Evolutionary conservation across 2,113 vertebrate genomes (phyloP), one percentile per base, ranked within the genome.

Genomic region (Cnemophilus loriae): DNA sequence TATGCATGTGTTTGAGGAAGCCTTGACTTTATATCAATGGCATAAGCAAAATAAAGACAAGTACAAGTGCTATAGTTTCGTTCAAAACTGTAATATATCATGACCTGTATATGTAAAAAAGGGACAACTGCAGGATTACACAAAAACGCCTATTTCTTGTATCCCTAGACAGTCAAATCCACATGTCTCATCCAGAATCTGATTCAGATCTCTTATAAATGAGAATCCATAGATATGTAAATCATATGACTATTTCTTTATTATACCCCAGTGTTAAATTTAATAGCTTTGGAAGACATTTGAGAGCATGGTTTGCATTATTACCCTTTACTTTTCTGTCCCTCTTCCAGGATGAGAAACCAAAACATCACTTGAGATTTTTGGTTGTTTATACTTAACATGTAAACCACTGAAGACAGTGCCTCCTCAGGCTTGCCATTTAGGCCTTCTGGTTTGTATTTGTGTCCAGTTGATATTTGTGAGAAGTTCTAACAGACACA

Each of bases 1-100:
- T 94, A 41, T 64, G 64, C 81, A 76, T 84, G 9, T 89, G 28
- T 89, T 96, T 91, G 93, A 87, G 56, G 46, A 92, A 93, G 63
- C 17, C 30, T 83, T 89, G 69, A 52, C 71, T 78, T 92, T 89
- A 13, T 71, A 37, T 64, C 13, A 82, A 78, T 89, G 71, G 49
- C n/a, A 71, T 23, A 79, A 75, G n/a, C 7, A 87, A 94, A 94
- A 87, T 60, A 78, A 82, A 71, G 68, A 56, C 8, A 33, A 73
- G 42, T 37, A 50, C 22, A 44, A 21, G 4, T 52, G 73, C n/a
- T 50, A 53, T 13, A 49, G 8, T 78, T 84, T 79, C 60, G 75
- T 84, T 73, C 67, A 70, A 71, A 92, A 75, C 27, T 56, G 13
- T n/a, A 60, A 44, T 41, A 42, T 5, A 42, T 55, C 33, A 26